phyloP scores from a whole-genome alignment of 2,113 vertebrate genomes.

The Chlorodrepanis virens region DNA sequence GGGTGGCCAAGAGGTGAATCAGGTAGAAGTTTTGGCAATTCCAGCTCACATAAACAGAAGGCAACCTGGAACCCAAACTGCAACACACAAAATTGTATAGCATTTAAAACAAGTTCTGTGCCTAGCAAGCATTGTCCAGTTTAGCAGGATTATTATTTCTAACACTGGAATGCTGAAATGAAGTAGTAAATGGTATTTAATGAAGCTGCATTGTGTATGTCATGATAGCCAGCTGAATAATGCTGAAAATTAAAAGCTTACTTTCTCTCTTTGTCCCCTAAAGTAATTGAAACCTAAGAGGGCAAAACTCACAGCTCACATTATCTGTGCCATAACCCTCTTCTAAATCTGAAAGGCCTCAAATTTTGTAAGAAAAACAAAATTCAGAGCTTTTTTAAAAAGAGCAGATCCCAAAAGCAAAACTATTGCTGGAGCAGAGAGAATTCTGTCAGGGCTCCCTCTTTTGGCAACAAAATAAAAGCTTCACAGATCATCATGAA shows the following conservation, averaged over 20 bases:
- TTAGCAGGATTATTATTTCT: background rate
- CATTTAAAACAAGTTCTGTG: background rate
- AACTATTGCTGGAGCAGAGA: background rate
- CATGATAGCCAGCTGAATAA: background rate
- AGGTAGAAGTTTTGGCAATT: background rate
- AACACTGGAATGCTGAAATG: background rate
- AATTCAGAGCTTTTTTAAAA: background rate
- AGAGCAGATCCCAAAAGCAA: background rate
- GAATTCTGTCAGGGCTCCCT: constrained; percentile 59
- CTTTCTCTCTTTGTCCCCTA: background rate
- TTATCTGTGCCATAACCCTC: background rate
- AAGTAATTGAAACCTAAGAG: background rate
- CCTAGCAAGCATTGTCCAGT: background rate
- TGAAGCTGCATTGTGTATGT: background rate
- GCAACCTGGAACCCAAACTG: background rate
- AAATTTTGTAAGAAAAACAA: background rate
- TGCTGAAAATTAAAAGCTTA: background rate
- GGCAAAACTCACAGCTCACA: background rate
- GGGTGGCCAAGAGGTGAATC: background rate
- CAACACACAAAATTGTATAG: background rate
- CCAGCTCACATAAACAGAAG: background rate
- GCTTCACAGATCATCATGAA: background rate
- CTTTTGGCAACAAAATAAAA: constrained; percentile 50
- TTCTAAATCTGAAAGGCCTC: background rate
- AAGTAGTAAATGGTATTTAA: background rate